A percentile compares a stretch with the other conserved stretches of the same genome.
phyloP scores from a whole-genome alignment of 2,888 invertebrate genomes.

The Zootermopsis nevadensis region DNA sequence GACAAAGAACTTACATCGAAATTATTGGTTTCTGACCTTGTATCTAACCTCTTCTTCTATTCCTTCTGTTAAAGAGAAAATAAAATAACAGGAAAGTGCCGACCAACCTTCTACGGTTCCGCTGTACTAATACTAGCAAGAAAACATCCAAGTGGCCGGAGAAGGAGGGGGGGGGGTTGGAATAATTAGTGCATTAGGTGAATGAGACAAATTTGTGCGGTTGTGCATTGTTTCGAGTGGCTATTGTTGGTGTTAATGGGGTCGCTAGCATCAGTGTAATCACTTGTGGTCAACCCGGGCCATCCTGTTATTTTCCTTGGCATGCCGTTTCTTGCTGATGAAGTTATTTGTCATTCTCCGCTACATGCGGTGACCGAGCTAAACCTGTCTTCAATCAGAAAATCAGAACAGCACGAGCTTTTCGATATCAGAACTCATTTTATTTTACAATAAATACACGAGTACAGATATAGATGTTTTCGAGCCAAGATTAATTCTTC shows the following conservation, averaged over 20 bases:
- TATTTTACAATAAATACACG: too few species aligned
- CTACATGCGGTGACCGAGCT: neutral
- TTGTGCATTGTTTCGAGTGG: slow-evolving; percentile 25
- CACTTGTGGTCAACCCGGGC: neutral
- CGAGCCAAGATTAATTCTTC: too few species aligned
- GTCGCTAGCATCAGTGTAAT: neutral
- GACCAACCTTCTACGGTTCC: neutral
- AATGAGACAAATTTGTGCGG: slow-evolving; percentile 23
- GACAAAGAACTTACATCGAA: slow-evolving; percentile 46
- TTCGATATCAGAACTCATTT: too few species aligned
- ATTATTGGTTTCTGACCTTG: slow-evolving; percentile 49
- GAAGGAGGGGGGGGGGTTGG: neutral
- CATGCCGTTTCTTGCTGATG: neutral
- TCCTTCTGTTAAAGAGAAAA: slow-evolving; percentile 14
- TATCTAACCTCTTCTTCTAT: slow-evolving; percentile 22
- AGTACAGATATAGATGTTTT: too few species aligned
- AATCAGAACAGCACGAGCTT: neutral
- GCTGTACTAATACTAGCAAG: neutral
- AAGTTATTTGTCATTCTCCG: slow-evolving; percentile 1
- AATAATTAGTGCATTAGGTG: neutral
- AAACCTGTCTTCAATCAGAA: neutral
- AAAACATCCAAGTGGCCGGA: neutral
- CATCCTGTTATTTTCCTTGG: neutral
- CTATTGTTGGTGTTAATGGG: slow-evolving; percentile 35
- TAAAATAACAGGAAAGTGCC: slow-evolving; percentile 32